Evolutionary conservation across 2,888 invertebrate genomes (phyloP).

Genomic region (Leptinotarsa peninsularis): DNA sequence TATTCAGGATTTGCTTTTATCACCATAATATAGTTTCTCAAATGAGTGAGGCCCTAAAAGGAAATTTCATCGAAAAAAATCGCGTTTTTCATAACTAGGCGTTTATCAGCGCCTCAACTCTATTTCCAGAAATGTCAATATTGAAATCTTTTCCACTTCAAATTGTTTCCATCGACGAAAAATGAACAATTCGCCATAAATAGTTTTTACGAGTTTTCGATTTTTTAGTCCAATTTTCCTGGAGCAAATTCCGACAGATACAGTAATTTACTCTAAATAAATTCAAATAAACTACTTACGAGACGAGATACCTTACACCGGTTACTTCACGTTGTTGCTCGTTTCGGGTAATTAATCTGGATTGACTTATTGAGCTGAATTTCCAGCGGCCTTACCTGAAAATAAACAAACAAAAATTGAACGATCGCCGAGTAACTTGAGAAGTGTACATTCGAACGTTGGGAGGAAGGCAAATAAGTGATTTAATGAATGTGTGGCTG

Average conservation of each 20-base stretch:
- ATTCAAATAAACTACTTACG: constrained; percentile 33
- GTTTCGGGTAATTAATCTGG: constrained; percentile 31
- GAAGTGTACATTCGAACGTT: constrained; percentile 2
- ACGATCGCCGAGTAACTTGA: constrained; percentile 24
- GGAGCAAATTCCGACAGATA: background rate
- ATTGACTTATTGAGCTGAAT: constrained; percentile 32
- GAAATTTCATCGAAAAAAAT: too few relatives aligned
- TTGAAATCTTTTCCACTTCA: too few relatives aligned
- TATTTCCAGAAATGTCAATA: too few relatives aligned
- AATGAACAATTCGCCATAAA: background rate
- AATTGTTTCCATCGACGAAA: too few relatives aligned
- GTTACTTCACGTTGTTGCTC: constrained; percentile 27
- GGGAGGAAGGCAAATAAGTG: background rate
- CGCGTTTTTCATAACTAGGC: too few relatives aligned
- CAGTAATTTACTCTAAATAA: background rate
- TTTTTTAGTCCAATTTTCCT: background rate
- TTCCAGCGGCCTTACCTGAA: constrained; percentile 36
- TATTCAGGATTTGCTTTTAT: too few relatives aligned
- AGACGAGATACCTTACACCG: constrained; percentile 28
- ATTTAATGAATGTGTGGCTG: background rate
- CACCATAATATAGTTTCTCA: too few relatives aligned
- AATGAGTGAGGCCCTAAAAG: too few relatives aligned
- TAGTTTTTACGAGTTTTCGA: background rate
- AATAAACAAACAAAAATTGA: constrained; percentile 30
- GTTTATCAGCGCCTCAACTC: too few relatives aligned